Conservation (phyloP, 2,797 vertebrate species). For the Triplophysa yarkandensis region DNA sequence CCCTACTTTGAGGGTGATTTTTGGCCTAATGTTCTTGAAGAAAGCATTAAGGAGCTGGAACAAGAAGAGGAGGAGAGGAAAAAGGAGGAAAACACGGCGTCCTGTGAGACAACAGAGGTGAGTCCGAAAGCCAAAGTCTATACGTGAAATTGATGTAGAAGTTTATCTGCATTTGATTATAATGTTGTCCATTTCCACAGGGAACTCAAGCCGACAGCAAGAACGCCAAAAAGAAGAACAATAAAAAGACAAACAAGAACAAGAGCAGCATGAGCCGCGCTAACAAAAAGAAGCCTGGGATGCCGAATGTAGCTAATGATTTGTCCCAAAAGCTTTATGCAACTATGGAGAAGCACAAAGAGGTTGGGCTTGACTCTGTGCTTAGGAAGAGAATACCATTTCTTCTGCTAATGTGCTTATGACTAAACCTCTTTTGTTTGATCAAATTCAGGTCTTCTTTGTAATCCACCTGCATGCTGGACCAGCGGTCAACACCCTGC, state of each 20-base stretch:
- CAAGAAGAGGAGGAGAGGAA: conserved; percentile 98
- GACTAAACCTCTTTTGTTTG: not conserved
- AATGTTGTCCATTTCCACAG: conserved; percentile 64
- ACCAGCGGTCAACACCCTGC: conserved; percentile 89
- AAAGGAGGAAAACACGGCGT: conserved; percentile 93
- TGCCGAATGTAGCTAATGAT: conserved; percentile 96
- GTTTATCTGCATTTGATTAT: not conserved
- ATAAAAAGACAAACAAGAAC: conserved; percentile 97
- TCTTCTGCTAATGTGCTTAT: not conserved
- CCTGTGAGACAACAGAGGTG: conserved; percentile 89
- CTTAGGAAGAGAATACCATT: not conserved
- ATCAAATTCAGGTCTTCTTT: conserved; percentile 87
- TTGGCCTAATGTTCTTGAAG: conserved; percentile 98
- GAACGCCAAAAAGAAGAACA: conserved; percentile 99
- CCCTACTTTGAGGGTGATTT: conserved; percentile 99
- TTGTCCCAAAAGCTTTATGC: conserved; percentile 97
- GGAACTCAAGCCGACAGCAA: conserved; percentile 92
- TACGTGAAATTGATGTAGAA: conserved; percentile 1
- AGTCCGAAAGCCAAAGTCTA: not conserved
- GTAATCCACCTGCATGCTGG: conserved; percentile 93
- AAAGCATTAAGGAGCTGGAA: conserved; percentile 97
- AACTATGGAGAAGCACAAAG: conserved; percentile 98
- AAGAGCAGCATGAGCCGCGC: conserved; percentile 95
- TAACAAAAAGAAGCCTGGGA: conserved; percentile 97
- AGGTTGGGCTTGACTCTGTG: conserved; percentile 73